Evolutionary conservation across 2,113 vertebrate genomes (phyloP).

Genomic region (Mormyrus lacerda): DNA sequence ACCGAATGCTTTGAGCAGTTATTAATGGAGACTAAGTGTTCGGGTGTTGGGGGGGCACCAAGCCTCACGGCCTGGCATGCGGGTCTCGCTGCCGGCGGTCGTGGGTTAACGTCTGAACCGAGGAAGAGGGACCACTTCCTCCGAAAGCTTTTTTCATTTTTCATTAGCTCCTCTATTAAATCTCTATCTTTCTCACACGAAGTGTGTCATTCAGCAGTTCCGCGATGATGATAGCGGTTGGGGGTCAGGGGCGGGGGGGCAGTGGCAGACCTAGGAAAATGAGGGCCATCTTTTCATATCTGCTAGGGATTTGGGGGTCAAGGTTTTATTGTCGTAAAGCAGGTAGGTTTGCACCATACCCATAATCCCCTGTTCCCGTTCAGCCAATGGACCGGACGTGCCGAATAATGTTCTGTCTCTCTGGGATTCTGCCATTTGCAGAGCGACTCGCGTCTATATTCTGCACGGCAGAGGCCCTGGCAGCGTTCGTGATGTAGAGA

Average conservation of each 20-base stretch:
- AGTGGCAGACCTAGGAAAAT: background rate
- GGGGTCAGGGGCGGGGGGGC: background rate
- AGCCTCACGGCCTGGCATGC: background rate
- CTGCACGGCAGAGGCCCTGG: background rate
- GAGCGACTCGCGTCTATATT: background rate
- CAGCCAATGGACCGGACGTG: background rate
- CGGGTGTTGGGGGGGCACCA: background rate
- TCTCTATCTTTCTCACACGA: background rate
- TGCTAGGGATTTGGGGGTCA: background rate
- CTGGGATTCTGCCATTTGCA: background rate
- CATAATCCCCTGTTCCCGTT: background rate
- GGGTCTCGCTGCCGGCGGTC: background rate
- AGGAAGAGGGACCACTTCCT: background rate
- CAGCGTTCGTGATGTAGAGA: background rate
- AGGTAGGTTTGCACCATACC: background rate
- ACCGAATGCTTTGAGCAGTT: background rate
- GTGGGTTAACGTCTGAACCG: background rate
- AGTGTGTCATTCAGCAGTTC: background rate
- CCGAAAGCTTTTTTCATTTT: background rate
- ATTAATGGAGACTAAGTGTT: constrained; percentile 3
- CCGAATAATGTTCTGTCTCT: background rate
- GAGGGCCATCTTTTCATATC: background rate
- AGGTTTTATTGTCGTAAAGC: background rate
- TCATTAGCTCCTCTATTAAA: background rate
- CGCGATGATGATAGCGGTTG: background rate